These are phyloP conservation scores for Gambusia yucatana DNA, from an alignment of 2,797 vertebrate species.

Conservation along the genomic window DNA sequence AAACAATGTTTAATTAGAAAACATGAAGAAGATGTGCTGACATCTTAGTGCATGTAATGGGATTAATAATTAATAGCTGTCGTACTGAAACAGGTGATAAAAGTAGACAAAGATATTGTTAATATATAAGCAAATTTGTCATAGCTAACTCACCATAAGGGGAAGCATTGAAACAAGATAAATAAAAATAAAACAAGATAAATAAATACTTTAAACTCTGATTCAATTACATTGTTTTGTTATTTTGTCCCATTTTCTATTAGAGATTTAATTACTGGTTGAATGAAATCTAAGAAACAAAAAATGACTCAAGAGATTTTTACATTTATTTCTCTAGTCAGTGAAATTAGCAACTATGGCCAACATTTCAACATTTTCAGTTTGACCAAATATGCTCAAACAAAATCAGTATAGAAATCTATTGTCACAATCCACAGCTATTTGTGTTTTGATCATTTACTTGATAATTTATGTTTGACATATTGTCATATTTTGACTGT, in stretches of 20 bases:
- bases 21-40: not conserved
- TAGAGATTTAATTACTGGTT: not conserved
- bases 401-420: not conserved
- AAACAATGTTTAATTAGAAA: slow-evolving; percentile 26
- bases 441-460: not conserved
- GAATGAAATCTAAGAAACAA: not conserved
- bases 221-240: not conserved
- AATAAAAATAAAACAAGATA: not conserved
- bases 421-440: not conserved
- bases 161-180: not conserved
- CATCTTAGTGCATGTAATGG: not conserved
- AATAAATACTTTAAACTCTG: not conserved
- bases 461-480: not conserved
- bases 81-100: not conserved
- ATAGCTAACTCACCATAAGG: not conserved
- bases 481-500: not conserved
- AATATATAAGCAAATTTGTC: not conserved
- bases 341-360: not conserved
- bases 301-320: not conserved
- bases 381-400: not conserved
- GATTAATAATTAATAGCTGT: not conserved
- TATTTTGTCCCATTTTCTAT: not conserved
- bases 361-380: not conserved
- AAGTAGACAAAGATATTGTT: not conserved
- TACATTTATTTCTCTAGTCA: not conserved